A percentile compares a stretch with the other conserved stretches of the same genome.
These are phyloP conservation scores for Hemiprocne comata DNA, from an alignment of 2,113 vertebrate genomes.

Conservation along the genomic window DNA sequence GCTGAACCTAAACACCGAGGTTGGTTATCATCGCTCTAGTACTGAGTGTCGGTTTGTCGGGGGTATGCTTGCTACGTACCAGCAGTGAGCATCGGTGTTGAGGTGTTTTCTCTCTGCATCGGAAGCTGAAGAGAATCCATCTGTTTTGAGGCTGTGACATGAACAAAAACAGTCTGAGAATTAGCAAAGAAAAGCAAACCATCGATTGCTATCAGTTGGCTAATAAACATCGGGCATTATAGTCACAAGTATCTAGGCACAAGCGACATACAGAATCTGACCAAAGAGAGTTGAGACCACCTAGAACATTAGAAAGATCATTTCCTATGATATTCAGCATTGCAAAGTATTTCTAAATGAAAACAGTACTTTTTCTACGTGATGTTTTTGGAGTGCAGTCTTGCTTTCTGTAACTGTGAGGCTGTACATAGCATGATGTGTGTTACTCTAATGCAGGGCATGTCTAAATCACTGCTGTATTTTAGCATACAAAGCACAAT, in stretches of 20 bases:
- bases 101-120: not conserved
- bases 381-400: not conserved
- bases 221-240: not conserved
- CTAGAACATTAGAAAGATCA: not conserved
- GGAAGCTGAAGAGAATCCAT: not conserved
- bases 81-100: not conserved
- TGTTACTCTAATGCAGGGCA: not conserved
- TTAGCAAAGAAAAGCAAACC: not conserved
- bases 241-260: not conserved
- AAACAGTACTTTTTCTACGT: not conserved
- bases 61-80: not conserved
- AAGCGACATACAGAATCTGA: not conserved
- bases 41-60: not conserved
- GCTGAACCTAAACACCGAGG: not conserved
- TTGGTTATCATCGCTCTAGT: not conserved
- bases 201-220: not conserved
- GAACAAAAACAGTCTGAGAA: not conserved
- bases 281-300: not conserved
- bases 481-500: conserved; percentile 22
- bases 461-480: not conserved
- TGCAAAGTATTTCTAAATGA: not conserved
- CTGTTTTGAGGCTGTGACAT: not conserved
- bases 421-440: not conserved
- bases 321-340: not conserved
- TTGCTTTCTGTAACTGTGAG: not conserved